Base-by-base conservation (phyloP, 2,888 invertebrate species). In the Plagodis pulveraria region DNA sequence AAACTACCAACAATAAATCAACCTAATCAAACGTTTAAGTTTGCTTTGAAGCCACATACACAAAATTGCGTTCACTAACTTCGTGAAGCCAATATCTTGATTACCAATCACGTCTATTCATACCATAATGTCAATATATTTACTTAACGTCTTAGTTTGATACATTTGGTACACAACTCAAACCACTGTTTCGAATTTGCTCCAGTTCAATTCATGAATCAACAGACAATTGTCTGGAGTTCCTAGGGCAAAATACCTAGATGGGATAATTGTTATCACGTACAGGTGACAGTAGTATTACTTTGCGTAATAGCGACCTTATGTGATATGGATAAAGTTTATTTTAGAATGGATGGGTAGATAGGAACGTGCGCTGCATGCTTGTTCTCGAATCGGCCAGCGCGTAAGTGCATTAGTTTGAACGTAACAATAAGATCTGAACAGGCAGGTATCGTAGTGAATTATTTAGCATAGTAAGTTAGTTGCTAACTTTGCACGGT, bases 151-250 rank as follows among this genome's bases (percentile, higher is more conserved):
- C 22, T 41, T 38, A 6, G 9, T 9, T 9, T 9, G 38, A n/a
- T 9, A 6, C 7, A 34, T 55, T 44, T 12, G 33, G 46, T 50
- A 40, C 8, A 56, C 46, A 12, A 51, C 33, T 41, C 63, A 58
- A 57, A 61, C 50, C 44, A 5, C 36, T 32, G 56, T 60, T 62
- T 42, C 35, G 41, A 71, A 69, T 71, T 72, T 61, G 72, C 67
- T 66, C 71, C 56, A 67, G 59, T 72, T 73, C 53, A 68, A 63
- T 61, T 65, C 56, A 56, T 53, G 42, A 56, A 46, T 51, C 72
- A 65, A 65, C 62, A 65, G 54, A 54, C 61, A 40, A 40, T 10
- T 10, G 40, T 10, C 10, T 10, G 59, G 62, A 61, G 65, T 64
- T 49, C 32, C 46, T 22, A 60, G 52, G 41, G 41, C 47, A 47